Conservation (phyloP, 2,888 invertebrate genomes). For the Chymomyza procnemis region DNA sequence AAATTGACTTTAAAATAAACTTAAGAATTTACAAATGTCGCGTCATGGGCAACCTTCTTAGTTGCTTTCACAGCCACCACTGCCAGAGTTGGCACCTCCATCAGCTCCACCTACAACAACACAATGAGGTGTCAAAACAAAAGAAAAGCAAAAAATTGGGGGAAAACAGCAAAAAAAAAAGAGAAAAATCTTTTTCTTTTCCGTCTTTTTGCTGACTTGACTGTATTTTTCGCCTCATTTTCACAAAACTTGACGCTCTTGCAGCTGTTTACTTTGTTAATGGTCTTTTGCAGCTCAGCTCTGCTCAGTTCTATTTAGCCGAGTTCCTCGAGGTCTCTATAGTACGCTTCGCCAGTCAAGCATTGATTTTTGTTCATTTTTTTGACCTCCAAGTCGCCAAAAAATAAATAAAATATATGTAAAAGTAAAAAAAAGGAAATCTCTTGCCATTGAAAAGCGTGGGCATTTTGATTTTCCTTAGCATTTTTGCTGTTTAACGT, state of each 20-base stretch:
- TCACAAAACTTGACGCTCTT: slow-evolving; percentile 42
- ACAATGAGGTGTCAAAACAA: slow-evolving; percentile 70
- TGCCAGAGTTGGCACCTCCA: neutral
- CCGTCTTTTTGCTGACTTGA: slow-evolving; percentile 52
- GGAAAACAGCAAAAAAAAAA: neutral
- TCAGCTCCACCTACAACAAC: neutral
- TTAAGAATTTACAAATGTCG: slow-evolving; percentile 34
- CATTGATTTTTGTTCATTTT: slow-evolving; percentile 61
- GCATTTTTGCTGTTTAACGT: slow-evolving; percentile 20
- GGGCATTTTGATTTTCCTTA: slow-evolving; percentile 58
- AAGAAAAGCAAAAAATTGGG: slow-evolving; percentile 36
- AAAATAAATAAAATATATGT: neutral
- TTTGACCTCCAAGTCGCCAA: slow-evolving; percentile 51
- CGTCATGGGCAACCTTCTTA: neutral
- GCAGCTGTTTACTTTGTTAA: slow-evolving; percentile 74
- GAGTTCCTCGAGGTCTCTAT: neutral
- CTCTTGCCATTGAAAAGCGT: slow-evolving; percentile 56
- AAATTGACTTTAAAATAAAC: slow-evolving; percentile 25
- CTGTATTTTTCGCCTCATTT: slow-evolving; percentile 41
- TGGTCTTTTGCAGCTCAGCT: slow-evolving; percentile 71
- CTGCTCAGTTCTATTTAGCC: slow-evolving; percentile 18
- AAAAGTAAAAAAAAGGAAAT: slow-evolving; percentile 18
- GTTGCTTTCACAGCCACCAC: neutral
- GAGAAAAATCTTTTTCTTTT: neutral
- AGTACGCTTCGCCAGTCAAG: slow-evolving; percentile 3